Conservation (phyloP, 2,113 vertebrate species). For the Perca schrenkii region DNA sequence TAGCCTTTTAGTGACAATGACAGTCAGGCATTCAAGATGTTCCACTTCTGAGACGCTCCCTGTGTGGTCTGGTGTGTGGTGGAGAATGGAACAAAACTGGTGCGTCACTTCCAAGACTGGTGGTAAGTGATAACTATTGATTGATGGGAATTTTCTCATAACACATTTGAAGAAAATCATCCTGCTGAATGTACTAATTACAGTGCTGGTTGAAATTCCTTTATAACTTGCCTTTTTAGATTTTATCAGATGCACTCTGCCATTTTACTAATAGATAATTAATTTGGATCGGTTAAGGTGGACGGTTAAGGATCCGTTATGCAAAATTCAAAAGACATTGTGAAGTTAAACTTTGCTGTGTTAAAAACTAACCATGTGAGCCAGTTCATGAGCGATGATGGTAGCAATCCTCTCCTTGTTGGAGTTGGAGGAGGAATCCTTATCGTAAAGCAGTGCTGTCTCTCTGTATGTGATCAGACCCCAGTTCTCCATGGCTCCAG, state of each 20-base stretch:
- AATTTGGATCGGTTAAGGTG: too few relatives aligned
- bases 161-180: not conserved
- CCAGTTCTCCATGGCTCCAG: constrained; percentile 89
- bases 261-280: not conserved
- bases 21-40: too few relatives aligned
- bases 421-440: constrained; percentile 79
- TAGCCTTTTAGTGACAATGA: too few relatives aligned
- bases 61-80: too few relatives aligned
- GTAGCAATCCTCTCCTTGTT: constrained; percentile 84
- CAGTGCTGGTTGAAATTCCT: not conserved
- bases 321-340: not conserved
- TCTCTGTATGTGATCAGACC: constrained; percentile 87
- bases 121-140: too few relatives aligned
- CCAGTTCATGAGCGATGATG: constrained; percentile 85
- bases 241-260: not conserved
- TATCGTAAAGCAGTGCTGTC: constrained; percentile 83
- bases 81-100: too few relatives aligned
- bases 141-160: not conserved
- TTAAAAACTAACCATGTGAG: constrained; percentile 83
- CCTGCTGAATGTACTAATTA: not conserved
- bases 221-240: not conserved
- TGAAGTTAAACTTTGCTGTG: not conserved
- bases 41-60: too few relatives aligned
- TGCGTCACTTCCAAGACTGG: too few relatives aligned
- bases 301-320: not conserved